These are phyloP conservation scores for Drosophila pallidifrons DNA, from an alignment of 1,140 invertebrate species.

Conservation along the genomic window DNA sequence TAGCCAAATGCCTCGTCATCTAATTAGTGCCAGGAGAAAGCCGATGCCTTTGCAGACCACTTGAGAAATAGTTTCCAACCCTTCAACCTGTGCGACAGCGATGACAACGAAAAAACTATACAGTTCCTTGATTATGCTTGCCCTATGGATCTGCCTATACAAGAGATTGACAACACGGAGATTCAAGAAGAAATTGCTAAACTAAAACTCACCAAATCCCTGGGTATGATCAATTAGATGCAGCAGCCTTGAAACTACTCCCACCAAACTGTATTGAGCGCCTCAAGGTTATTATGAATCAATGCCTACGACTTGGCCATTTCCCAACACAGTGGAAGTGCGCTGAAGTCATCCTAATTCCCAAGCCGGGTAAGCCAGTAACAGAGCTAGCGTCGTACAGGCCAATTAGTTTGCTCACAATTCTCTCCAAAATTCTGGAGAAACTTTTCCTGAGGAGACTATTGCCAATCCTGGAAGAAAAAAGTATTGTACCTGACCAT, in stretches of 20 bases:
- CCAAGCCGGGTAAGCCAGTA: not conserved
- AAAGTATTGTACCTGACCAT: not conserved
- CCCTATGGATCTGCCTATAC: not conserved
- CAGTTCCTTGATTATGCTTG: not conserved
- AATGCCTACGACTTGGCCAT: not conserved
- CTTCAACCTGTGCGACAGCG: not conserved
- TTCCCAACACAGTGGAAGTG: constrained; percentile 4
- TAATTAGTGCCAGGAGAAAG: too few relatives aligned
- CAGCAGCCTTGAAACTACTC: not conserved
- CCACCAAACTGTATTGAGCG: not conserved
- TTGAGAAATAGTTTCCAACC: not conserved
- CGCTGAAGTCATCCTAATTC: not conserved
- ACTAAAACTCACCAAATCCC: not conserved
- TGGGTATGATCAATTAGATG: not conserved
- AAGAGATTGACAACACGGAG: not conserved
- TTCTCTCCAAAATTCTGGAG: not conserved
- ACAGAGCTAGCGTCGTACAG: not conserved
- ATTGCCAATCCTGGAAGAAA: not conserved
- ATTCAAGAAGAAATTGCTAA: not conserved
- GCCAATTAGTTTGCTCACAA: not conserved
- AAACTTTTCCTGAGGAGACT: constrained; percentile 5
- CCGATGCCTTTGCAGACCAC: not conserved
- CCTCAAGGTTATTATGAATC: not conserved
- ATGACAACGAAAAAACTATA: not conserved
- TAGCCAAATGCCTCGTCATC: too few relatives aligned